Base-by-base conservation (phyloP, 2,797 vertebrate species). In the Spheniscus humboldti region DNA sequence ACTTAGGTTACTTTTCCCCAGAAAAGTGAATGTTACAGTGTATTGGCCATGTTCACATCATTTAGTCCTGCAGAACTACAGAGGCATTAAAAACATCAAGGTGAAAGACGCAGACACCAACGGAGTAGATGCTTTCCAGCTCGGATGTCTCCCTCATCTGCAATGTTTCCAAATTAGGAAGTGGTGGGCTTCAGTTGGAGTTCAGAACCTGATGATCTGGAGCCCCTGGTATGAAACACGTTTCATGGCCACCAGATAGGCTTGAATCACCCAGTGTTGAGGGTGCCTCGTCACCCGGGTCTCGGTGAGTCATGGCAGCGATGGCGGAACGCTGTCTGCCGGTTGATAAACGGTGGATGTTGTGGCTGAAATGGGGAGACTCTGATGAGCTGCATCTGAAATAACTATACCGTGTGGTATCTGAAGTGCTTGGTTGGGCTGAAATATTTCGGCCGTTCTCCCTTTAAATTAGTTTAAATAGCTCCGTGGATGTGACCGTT, bases 101-200 rank as follows among this genome's bases (percentile, higher is more conserved):
- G 86, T 93, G 89, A 79, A 86, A 83, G 68, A 12, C 0, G 0
- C 57, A 62, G 91, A 33, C 59, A 11, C n/a, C 27, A 15, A 2
- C 7, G 8, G 82, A 50, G 48, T 71, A 11, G 62, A 35, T 55
- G 66, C 41, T 60, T 85, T 66, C 57, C 79, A 39, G 82, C 93
- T 88, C 80, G 57, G 91, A 37, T 18, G 1, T 76, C 48, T 18
- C 56, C 31, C 7, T 75, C 69, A 53, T 71, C 86, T 18, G 20
- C 43, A 18, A 0, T 0, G 4, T 55, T 94, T 80, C 96, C 97
- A 94, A 92, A 88, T 93, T 85, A 81, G 97, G 96, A 88, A 96
- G 69, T 1, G 30, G 72, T 95, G 80, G 90, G 81, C 74, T 96
- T 87, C 48, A 39, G 79, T 48, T 27, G 66, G 53, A 0, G 86